Evolutionary conservation across 2,113 vertebrate species (phyloP).

Genomic region (Brevimyrus niger): DNA sequence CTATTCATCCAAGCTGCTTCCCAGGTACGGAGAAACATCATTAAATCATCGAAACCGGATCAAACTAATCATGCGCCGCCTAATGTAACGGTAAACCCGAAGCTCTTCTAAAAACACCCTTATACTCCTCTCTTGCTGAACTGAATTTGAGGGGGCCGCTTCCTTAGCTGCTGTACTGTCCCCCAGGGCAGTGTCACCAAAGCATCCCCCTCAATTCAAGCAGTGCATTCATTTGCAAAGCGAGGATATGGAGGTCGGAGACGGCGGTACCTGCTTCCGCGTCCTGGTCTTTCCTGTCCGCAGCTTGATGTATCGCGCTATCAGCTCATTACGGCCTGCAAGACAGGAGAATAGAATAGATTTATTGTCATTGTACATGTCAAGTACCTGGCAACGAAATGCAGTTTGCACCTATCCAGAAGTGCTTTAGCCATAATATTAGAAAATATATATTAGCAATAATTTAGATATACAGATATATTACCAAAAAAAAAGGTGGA

Average conservation of each 20-base stretch:
- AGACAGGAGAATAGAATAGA: no score
- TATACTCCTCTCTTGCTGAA: neutral
- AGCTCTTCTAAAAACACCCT: neutral
- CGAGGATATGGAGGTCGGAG: neutral
- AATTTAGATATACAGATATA: no score
- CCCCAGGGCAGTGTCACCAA: neutral
- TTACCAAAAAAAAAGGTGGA: no score
- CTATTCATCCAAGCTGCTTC: neutral
- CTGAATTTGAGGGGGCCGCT: neutral
- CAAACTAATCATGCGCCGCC: neutral
- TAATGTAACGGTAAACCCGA: neutral
- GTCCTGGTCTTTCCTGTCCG: constrained; percentile 74
- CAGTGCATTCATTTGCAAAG: neutral
- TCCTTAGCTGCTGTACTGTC: neutral
- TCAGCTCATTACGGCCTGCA: constrained; percentile 71
- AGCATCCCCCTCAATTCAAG: neutral
- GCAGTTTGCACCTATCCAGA: no score
- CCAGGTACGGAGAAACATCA: neutral
- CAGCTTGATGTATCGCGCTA: constrained; percentile 72
- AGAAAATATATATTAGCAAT: no score
- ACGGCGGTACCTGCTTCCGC: constrained; percentile 63
- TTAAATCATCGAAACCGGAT: neutral
- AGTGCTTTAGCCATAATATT: no score
- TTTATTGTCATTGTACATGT: no score
- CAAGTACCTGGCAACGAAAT: no score